phyloP scores from a whole-genome alignment of 2,797 vertebrate species.

The Oreochromis mossambicus region DNA sequence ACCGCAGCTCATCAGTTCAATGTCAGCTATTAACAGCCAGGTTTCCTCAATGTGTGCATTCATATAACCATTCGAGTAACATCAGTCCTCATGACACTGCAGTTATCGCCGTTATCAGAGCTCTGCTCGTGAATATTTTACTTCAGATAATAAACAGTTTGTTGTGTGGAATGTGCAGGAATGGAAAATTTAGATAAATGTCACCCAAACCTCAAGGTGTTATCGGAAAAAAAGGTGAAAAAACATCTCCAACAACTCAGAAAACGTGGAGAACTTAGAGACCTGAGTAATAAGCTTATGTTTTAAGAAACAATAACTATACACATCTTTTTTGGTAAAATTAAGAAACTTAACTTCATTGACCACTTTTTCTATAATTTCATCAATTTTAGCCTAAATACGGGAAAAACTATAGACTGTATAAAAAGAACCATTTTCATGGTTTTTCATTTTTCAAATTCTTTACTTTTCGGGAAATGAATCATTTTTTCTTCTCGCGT shows the following conservation, averaged over 20 bases:
- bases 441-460: not conserved
- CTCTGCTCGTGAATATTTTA: not conserved
- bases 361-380: not conserved
- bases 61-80: rapidly evolving
- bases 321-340: rapidly evolving
- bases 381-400: not conserved
- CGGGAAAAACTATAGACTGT: not conserved
- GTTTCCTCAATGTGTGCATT: not conserved
- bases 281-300: not conserved
- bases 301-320: not conserved
- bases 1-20: not conserved
- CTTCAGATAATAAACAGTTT: not conserved
- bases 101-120: not conserved
- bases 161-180: rapidly evolving
- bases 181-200: not conserved
- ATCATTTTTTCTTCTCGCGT: not conserved
- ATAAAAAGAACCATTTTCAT: not conserved
- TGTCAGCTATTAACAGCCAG: not conserved
- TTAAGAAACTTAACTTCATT: not conserved
- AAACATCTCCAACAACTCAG: not conserved
- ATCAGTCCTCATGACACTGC: rapidly evolving
- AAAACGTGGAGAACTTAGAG: rapidly evolving
- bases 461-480: not conserved
- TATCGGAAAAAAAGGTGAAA: rapidly evolving
- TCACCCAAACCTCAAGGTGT: not conserved